Percentiles rank a stretch among this genome's conserved stretches.
phyloP scores from a whole-genome alignment of 2,888 invertebrate genomes.

The Tridacna crocea region DNA sequence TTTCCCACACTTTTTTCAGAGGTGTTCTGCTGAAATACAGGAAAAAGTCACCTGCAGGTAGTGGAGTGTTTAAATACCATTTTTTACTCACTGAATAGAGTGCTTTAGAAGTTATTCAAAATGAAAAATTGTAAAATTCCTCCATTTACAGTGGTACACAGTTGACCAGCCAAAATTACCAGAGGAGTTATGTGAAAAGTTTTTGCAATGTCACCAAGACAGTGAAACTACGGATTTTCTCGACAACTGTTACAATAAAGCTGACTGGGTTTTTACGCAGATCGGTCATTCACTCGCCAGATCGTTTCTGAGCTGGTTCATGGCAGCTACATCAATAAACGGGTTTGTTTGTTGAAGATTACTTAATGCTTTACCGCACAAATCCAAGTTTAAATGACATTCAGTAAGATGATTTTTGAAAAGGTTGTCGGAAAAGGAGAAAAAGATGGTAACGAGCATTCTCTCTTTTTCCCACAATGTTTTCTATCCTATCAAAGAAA shows the following conservation, averaged over 20 bases:
- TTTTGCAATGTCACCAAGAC: constrained; percentile 86
- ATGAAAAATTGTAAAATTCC: no score
- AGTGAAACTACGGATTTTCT: constrained; percentile 91
- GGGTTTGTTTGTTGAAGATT: constrained; percentile 87
- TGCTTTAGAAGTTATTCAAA: no score
- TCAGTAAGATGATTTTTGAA: no score
- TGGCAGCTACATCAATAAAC: constrained; percentile 97
- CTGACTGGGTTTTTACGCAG: constrained; percentile 94
- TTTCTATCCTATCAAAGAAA: no score
- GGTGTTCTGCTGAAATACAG: no score
- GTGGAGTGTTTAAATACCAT: no score
- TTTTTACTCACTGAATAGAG: no score
- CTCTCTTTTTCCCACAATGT: no score
- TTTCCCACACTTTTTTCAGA: no score
- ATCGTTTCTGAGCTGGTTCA: constrained; percentile 93
- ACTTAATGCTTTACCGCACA: background rate
- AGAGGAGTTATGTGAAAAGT: constrained; percentile 72
- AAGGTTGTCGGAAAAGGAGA: background rate
- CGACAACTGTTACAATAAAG: constrained; percentile 90
- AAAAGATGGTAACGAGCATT: background rate
- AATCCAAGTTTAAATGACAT: background rate
- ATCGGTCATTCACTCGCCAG: constrained; percentile 95
- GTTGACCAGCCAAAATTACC: constrained; percentile 72
- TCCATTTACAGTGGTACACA: constrained; percentile 80
- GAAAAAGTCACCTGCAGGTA: no score